phyloP scores from a whole-genome alignment of 2,888 invertebrate species.

The Andrena fulva region DNA sequence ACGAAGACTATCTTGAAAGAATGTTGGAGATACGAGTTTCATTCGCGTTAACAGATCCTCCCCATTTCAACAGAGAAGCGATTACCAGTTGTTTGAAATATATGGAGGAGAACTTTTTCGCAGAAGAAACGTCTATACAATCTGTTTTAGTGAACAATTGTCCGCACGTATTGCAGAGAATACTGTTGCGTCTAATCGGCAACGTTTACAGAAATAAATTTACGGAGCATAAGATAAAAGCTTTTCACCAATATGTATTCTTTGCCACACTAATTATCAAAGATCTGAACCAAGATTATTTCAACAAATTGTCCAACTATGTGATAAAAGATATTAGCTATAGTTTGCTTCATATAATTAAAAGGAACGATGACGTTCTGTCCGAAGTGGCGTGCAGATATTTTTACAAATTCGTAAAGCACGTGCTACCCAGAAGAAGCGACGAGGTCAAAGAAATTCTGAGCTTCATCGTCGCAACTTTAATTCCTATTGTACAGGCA shows the following conservation, averaged over 20 bases:
- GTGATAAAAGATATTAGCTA: conserved; percentile 87
- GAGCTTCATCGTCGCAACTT: conserved; percentile 86
- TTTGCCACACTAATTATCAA: conserved; percentile 85
- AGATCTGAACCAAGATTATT: conserved; percentile 78
- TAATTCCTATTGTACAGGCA: conserved; percentile 85
- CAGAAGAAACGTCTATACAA: conserved; percentile 83
- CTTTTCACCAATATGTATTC: conserved; percentile 87
- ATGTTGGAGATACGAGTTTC: conserved; percentile 82
- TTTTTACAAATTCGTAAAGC: conserved; percentile 84
- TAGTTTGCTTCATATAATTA: conserved; percentile 86
- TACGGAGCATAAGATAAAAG: conserved; percentile 86
- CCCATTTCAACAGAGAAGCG: conserved; percentile 84
- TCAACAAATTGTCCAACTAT: conserved; percentile 85
- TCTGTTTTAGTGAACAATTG: conserved; percentile 78
- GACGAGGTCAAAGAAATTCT: conserved; percentile 85
- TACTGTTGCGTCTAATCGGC: conserved; percentile 86
- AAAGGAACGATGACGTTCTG: conserved; percentile 80
- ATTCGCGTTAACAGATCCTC: conserved; percentile 82
- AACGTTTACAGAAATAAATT: conserved; percentile 85
- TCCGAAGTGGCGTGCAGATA: conserved; percentile 79
- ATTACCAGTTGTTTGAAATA: conserved; percentile 85
- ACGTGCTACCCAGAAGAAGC: conserved; percentile 84
- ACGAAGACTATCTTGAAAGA: conserved; percentile 84
- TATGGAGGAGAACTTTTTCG: conserved; percentile 85
- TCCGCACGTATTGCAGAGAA: conserved; percentile 86